These are phyloP conservation scores for Nebria ingens DNA, from an alignment of 1,140 invertebrate species.

Conservation along the genomic window DNA sequence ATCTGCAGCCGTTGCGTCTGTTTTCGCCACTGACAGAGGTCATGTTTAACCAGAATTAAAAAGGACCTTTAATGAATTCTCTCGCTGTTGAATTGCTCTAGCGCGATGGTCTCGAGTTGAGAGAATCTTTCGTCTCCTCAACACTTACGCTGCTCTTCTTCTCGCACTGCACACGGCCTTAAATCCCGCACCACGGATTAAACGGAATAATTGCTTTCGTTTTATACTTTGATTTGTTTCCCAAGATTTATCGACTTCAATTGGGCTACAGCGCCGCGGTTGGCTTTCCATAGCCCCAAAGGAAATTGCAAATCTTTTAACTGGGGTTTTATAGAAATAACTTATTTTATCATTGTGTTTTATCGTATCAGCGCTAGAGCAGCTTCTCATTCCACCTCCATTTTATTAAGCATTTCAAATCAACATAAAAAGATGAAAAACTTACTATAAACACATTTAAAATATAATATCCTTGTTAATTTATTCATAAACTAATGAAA, in stretches of 20 bases:
- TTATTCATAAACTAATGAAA: no score
- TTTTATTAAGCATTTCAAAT: no score
- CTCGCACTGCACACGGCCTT: background rate
- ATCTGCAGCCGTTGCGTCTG: no score
- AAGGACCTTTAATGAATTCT: slow-evolving; percentile 8
- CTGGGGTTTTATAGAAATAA: no score
- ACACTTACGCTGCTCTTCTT: background rate
- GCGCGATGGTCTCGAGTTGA: background rate
- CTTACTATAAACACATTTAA: no score
- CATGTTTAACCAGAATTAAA: slow-evolving; percentile 9
- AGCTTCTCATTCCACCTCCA: no score
- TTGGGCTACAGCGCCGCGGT: background rate
- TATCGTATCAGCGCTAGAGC: no score
- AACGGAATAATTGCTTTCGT: slow-evolving; percentile 1
- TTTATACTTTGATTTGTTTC: slow-evolving; percentile 5
- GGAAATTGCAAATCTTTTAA: no score
- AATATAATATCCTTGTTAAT: no score
- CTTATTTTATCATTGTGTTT: no score
- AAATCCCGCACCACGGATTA: background rate
- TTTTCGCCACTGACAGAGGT: slow-evolving; percentile 2
- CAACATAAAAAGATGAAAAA: no score
- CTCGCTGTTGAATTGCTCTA: background rate
- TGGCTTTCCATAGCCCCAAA: background rate
- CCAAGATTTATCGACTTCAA: background rate
- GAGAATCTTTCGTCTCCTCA: background rate